phyloP scores from a whole-genome alignment of 1,140 invertebrate genomes.

The Grapholita molesta region DNA sequence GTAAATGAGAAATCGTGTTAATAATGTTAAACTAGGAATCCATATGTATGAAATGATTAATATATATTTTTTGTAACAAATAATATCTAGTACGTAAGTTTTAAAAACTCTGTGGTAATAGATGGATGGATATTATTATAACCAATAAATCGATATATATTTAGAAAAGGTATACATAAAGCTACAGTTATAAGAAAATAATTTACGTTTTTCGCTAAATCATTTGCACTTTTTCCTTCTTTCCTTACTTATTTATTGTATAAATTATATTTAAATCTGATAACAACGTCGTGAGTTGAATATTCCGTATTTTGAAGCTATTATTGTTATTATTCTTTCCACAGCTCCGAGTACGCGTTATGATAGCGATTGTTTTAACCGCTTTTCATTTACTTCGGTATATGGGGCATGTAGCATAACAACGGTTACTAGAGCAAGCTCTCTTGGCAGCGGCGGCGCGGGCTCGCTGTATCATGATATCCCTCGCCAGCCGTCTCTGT shows the following conservation, averaged over 20 bases:
- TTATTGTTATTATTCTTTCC: not conserved
- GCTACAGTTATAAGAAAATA: too few species aligned
- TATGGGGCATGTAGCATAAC: not conserved
- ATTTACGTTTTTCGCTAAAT: too few species aligned
- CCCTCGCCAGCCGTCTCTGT: slow-evolving; percentile 31
- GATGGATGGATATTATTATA: too few species aligned
- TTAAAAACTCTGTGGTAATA: too few species aligned
- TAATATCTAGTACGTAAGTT: too few species aligned
- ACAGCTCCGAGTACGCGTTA: not conserved
- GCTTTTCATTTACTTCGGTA: not conserved
- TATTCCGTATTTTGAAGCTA: not conserved
- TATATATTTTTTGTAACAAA: too few species aligned
- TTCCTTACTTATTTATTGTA: not conserved
- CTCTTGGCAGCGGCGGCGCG: slow-evolving; percentile 4
- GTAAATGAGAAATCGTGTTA: too few species aligned
- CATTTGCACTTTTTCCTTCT: not conserved
- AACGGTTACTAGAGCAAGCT: not conserved
- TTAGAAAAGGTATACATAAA: too few species aligned
- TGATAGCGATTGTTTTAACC: not conserved
- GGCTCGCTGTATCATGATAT: slow-evolving; percentile 22
- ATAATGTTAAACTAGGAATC: too few species aligned
- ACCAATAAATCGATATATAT: too few species aligned
- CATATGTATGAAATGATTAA: too few species aligned
- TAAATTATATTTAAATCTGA: not conserved
- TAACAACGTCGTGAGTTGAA: not conserved